These are phyloP conservation scores for Gandaritis pyraliata DNA, from an alignment of 2,888 invertebrate species.

Conservation along the genomic window DNA sequence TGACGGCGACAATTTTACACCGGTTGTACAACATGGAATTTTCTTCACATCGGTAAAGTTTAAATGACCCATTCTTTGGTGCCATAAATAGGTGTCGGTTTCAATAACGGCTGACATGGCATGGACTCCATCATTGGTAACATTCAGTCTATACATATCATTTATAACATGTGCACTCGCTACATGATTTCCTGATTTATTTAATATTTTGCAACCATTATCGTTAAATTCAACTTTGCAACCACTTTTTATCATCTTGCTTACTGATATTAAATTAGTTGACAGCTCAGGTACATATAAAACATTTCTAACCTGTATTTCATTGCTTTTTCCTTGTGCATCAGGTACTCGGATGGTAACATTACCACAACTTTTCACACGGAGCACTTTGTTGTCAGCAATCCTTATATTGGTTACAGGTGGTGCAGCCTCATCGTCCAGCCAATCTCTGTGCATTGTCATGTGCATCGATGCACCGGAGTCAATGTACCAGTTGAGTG, in stretches of 20 bases:
- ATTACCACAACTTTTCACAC: neutral
- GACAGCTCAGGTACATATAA: constrained; percentile 26
- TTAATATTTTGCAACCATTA: neutral
- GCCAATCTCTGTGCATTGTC: constrained; percentile 3
- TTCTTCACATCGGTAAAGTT: constrained; percentile 1
- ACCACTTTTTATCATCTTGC: neutral
- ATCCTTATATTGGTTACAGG: neutral
- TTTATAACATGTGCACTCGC: neutral
- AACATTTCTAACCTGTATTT: constrained; percentile 28
- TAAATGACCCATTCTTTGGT: too few species aligned
- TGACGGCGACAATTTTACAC: too few species aligned
- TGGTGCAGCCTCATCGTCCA: neutral
- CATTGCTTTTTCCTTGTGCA: neutral
- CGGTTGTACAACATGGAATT: constrained; percentile 1
- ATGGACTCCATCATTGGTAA: neutral
- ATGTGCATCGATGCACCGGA: constrained; percentile 11
- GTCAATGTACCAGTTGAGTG: constrained; percentile 11
- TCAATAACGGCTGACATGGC: too few species aligned
- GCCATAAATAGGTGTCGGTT: too few species aligned
- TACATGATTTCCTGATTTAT: neutral
- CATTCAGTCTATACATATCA: constrained; percentile 1
- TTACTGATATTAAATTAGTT: constrained; percentile 2
- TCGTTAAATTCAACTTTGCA: neutral
- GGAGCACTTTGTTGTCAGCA: neutral
- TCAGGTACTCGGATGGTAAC: neutral